Base-by-base conservation (phyloP, 2,888 invertebrate species). In the Orgyia antiqua region DNA sequence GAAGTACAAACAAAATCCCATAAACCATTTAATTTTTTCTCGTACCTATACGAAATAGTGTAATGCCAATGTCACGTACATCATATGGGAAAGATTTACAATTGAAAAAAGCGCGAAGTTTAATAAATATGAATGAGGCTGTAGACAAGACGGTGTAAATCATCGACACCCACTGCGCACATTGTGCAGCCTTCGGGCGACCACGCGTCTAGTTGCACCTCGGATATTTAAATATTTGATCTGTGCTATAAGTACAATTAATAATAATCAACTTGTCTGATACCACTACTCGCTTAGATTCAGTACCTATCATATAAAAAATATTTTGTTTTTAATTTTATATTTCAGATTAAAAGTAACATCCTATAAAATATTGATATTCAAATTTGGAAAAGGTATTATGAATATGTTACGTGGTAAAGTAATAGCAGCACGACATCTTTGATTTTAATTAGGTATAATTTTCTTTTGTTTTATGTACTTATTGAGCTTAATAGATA, bases 41-140 rank as follows among this genome's bases (percentile, higher is more conserved):
- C 27, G 18, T 21, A 35, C 10, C 31, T 24, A 31, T 35, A 42
- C 42, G 41, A 57, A 51, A 57, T 51, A 45, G 55, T 40, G 48
- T 41, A 55, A 45, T 58, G 64, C 51, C 47, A 46, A 46, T 65
- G 71, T 71, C 77, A 51, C 64, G 60, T 66, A 56, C 57, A 73
- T 73, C 74, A 70, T 58, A 51, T 55, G 34, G 39, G 42, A 33
- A 48, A 66, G 73, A 76, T 79, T 76, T 76, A 79, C 56, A 58
- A 61, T 53, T 49, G 58, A 65, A 80, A 80, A 76, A 79, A 77
- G 56, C 51, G 62, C 64, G 50, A 61, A 56, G 57, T 59, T 67
- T 70, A 73, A 77, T 80, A 79, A 76, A 80, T 79, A 79, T 78
- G 76, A 78, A 77, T 78, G 74, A 74, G 58, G 46, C 41, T 55